Conservation (phyloP, 2,113 vertebrate species). For the Chunga burmeisteri region DNA sequence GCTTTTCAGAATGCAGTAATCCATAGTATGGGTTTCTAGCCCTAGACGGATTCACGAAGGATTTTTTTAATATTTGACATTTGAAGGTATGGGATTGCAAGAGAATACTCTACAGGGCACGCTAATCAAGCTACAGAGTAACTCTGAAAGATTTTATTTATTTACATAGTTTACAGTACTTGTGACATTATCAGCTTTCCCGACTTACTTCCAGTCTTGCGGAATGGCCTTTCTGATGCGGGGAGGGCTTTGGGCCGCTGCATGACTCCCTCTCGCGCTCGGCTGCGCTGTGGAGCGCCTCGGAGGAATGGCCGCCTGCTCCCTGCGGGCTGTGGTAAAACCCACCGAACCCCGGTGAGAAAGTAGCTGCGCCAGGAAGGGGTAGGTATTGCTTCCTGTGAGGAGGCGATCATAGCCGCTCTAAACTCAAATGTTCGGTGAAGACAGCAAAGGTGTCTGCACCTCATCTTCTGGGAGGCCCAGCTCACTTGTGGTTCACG, state of each 20-base stretch:
- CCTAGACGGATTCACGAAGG: too few species aligned
- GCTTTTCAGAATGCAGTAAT: too few species aligned
- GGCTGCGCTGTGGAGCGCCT: neutral
- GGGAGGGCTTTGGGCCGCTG: neutral
- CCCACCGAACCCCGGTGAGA: neutral
- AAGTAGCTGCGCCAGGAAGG: neutral
- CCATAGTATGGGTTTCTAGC: rapidly evolving
- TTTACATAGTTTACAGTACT: neutral
- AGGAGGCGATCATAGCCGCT: neutral
- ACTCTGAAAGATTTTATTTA: neutral
- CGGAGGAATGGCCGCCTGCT: neutral
- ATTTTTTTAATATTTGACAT: neutral
- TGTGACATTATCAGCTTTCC: neutral
- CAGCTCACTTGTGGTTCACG: rapidly evolving
- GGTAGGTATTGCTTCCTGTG: neutral
- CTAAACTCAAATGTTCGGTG: rapidly evolving
- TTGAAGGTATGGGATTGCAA: neutral
- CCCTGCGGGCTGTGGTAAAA: neutral
- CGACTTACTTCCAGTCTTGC: neutral
- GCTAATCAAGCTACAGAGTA: neutral
- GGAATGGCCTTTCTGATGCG: too few species aligned
- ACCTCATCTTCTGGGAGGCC: neutral
- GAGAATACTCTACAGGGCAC: neutral
- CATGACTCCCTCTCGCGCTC: neutral
- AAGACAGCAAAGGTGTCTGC: neutral